Evolutionary conservation across 2,797 vertebrate genomes (phyloP), one percentile per base, ranked within the genome.

Genomic region (Falco peregrinus): DNA sequence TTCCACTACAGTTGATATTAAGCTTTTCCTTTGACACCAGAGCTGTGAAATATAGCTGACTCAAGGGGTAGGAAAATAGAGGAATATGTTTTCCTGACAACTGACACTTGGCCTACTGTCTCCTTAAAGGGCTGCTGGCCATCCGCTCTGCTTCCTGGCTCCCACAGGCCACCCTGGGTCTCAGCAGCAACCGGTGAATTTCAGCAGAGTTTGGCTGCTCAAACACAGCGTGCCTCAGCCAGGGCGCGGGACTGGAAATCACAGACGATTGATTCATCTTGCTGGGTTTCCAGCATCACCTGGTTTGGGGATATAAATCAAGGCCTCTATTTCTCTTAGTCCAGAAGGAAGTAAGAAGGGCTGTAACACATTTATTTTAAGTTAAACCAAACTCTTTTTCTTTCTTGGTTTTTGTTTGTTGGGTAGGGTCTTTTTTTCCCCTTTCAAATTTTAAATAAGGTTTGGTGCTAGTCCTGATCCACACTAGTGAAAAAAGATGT

Each of bases 41-140:
- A 87, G 64, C 39, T 85, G 79, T 97, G 89, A 97, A 97, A 95
- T 96, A 95, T 87, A 94, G 82, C 61, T 95, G 92, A 96, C 95
- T 97, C 89, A 95, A 87, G 93, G 95, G 78, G 53, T 65, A 92
- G 50, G 51, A 92, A 95, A 96, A 95, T 84, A 94, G 86, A 90
- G 28, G 89, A 95, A 95, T 94, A 94, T 81, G 79, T 97, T 90
- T 96, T 95, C 71, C 80, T 97, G 95, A 96, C 93, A 97, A 87
- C 74, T 95, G 95, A 96, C 91, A 92, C 80, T 97, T 87, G 84
- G 88, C 19, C 63, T 92, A 75, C 91, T 96, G 78, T 91, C 35
- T 96, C 29, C 84, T 95, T 89, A 94, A 91, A 96, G 56, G 59
- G 82, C 92, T 95, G 43, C 65, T 60, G 87, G 95, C 83, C 78